These are phyloP conservation scores for Heliothis subflexa DNA, from an alignment of 1,140 invertebrate species.

Conservation along the genomic window DNA sequence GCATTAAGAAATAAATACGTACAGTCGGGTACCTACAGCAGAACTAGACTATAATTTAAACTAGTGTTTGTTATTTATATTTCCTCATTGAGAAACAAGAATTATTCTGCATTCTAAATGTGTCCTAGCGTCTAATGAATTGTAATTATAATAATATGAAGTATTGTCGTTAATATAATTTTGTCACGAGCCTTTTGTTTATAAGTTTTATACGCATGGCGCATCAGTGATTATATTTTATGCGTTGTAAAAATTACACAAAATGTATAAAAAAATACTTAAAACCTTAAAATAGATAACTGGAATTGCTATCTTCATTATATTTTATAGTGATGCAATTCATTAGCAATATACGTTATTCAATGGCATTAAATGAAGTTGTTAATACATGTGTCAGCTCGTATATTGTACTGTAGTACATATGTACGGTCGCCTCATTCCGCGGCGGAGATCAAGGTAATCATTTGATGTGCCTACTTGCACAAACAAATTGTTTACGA, in stretches of 20 bases:
- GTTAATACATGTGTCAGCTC: slow-evolving; percentile 2
- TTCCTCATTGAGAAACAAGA: slow-evolving; percentile 9
- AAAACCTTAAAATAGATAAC: neutral
- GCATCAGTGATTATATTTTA: too few species aligned
- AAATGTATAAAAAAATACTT: neutral
- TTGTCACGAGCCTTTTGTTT: neutral
- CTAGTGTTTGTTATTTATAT: slow-evolving; percentile 9
- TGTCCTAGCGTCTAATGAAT: neutral
- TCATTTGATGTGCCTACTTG: slow-evolving; percentile 26
- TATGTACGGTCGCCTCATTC: slow-evolving; percentile 14
- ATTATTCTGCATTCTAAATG: neutral
- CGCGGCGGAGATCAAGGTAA: slow-evolving; percentile 52
- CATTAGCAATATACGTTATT: slow-evolving; percentile 1
- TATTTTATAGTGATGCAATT: neutral
- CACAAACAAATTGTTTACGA: slow-evolving; percentile 29
- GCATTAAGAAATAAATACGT: too few species aligned
- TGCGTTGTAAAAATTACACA: too few species aligned
- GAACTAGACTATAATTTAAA: neutral
- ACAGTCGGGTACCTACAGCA: neutral
- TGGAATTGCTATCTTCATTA: neutral
- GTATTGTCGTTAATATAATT: neutral
- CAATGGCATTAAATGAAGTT: slow-evolving; percentile 5
- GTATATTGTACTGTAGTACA: slow-evolving; percentile 6
- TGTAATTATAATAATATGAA: neutral
- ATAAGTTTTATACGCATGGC: too few species aligned